Evolutionary conservation across 2,888 invertebrate genomes (phyloP).

Genomic region (Rhopalosiphum nymphaeae): DNA sequence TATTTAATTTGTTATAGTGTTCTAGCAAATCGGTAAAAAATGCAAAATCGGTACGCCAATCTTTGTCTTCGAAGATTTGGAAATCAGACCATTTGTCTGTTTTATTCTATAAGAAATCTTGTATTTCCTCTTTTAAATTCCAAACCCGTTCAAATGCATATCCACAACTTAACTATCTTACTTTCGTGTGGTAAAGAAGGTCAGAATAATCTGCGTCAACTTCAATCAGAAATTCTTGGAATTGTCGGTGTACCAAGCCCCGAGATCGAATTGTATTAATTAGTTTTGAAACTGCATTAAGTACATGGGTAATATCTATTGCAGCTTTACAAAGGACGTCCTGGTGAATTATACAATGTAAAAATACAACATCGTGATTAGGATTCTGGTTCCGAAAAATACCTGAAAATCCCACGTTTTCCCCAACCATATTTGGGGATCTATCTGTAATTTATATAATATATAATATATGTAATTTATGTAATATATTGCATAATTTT

Average conservation of each 20-base stretch:
- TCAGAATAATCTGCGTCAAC: slow-evolving; percentile 54
- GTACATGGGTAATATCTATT: slow-evolving; percentile 67
- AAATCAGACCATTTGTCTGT: slow-evolving; percentile 34
- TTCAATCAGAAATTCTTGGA: slow-evolving; percentile 53
- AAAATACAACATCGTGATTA: slow-evolving; percentile 67
- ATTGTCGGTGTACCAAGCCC: slow-evolving; percentile 56
- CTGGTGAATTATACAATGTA: slow-evolving; percentile 67
- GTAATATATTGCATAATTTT: slow-evolving; percentile 57
- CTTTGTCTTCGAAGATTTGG: slow-evolving; percentile 22
- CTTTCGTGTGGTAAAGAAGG: slow-evolving; percentile 59
- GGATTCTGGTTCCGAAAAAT: slow-evolving; percentile 66
- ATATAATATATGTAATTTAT: too few species aligned
- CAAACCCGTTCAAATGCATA: slow-evolving; percentile 42
- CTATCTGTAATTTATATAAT: slow-evolving; percentile 67
- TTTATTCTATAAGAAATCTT: slow-evolving; percentile 23
- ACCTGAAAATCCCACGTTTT: slow-evolving; percentile 65
- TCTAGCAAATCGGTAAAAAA: slow-evolving; percentile 32
- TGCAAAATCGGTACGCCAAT: slow-evolving; percentile 21
- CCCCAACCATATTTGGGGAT: slow-evolving; percentile 66
- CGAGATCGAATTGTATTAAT: slow-evolving; percentile 66
- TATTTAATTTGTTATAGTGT: slow-evolving; percentile 47
- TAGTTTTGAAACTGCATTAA: slow-evolving; percentile 64
- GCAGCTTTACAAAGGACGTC: slow-evolving; percentile 67
- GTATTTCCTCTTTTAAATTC: slow-evolving; percentile 48
- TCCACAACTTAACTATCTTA: slow-evolving; percentile 47